A percentile compares a stretch with the other conserved stretches of the same genome.
These are phyloP conservation scores for Phaonia tiefii DNA, from an alignment of 2,888 invertebrate genomes.

Conservation along the genomic window DNA sequence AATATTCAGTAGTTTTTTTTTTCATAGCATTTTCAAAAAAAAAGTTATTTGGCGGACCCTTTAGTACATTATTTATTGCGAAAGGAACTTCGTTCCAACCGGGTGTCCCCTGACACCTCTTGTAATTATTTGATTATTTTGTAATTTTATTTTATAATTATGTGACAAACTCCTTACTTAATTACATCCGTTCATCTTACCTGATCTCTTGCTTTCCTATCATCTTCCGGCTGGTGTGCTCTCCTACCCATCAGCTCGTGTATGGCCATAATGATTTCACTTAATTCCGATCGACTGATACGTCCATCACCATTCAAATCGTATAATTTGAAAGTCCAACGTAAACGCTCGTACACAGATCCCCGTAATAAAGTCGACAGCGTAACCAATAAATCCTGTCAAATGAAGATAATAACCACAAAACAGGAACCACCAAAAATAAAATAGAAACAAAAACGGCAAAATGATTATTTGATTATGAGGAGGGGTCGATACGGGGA, in stretches of 20 bases:
- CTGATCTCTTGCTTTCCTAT: slow-evolving; percentile 92
- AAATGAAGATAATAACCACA: slow-evolving; percentile 58
- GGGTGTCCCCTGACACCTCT: too few species aligned
- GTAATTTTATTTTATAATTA: background rate
- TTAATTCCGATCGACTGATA: slow-evolving; percentile 94
- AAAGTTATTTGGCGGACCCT: too few species aligned
- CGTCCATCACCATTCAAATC: slow-evolving; percentile 98
- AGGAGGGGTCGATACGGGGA: slow-evolving; percentile 12
- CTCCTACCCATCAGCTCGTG: slow-evolving; percentile 94
- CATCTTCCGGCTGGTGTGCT: slow-evolving; percentile 89
- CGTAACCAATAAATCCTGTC: slow-evolving; percentile 95
- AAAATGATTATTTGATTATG: background rate
- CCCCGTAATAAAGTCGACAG: slow-evolving; percentile 95
- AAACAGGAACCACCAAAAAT: background rate
- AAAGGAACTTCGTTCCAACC: too few species aligned
- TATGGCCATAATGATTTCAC: slow-evolving; percentile 93
- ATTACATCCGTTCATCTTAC: slow-evolving; percentile 75
- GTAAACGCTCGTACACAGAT: slow-evolving; percentile 94
- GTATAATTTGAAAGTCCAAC: slow-evolving; percentile 98
- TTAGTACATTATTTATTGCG: too few species aligned
- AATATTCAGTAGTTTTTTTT: too few species aligned
- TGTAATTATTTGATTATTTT: too few species aligned
- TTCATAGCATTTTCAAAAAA: too few species aligned
- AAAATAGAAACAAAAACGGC: background rate
- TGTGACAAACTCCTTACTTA: too few species aligned